phyloP scores from a whole-genome alignment of 1,140 invertebrate genomes.

The Caenorhabditis elegans region DNA sequence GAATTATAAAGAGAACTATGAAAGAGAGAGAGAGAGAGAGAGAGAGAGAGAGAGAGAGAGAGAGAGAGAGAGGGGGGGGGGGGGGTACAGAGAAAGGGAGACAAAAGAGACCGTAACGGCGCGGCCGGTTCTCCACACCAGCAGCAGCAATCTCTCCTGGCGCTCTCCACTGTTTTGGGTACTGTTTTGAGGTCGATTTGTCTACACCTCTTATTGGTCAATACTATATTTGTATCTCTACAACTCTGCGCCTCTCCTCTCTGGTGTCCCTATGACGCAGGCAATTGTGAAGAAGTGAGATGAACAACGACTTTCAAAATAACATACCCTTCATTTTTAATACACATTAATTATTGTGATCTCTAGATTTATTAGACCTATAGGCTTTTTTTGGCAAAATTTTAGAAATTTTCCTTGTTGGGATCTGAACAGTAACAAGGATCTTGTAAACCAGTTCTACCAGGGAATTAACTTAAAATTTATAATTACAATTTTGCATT shows the following conservation, averaged over 20 bases:
- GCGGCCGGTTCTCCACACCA: not conserved
- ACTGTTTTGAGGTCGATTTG: not conserved
- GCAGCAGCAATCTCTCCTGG: too few relatives aligned
- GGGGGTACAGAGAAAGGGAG: not conserved
- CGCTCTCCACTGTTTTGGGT: not conserved
- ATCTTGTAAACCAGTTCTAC: too few relatives aligned
- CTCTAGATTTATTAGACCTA: too few relatives aligned
- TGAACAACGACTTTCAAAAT: not conserved
- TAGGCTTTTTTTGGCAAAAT: too few relatives aligned
- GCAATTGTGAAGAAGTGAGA: constrained; percentile 11
- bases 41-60: constrained; percentile 33
- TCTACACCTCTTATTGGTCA: not conserved
- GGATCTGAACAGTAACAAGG: too few relatives aligned
- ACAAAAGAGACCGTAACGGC: not conserved
- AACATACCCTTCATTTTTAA: not conserved
- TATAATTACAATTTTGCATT: too few relatives aligned
- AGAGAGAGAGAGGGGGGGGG: not conserved
- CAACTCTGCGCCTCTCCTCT: not conserved
- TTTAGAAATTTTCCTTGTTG: too few relatives aligned
- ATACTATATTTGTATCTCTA: not conserved
- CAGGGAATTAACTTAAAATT: too few relatives aligned
- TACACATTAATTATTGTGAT: not conserved
- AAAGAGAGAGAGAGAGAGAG: not conserved
- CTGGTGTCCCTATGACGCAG: not conserved
- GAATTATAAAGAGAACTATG: not conserved